Percentiles rank a stretch among this genome's conserved stretches.
These are phyloP conservation scores for Monoplex corrugatus DNA, from an alignment of 2,888 invertebrate species.

Conservation along the genomic window DNA sequence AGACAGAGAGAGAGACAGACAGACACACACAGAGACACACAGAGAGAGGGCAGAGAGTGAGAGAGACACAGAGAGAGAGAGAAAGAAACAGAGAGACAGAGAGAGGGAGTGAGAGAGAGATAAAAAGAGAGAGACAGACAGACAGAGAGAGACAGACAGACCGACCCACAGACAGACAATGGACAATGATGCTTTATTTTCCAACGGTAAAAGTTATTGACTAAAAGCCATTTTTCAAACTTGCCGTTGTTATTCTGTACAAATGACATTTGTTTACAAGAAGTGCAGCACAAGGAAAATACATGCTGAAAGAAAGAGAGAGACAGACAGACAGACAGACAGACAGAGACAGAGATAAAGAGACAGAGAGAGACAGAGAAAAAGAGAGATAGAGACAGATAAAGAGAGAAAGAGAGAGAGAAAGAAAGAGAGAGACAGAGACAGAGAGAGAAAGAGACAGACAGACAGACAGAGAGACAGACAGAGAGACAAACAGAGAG, in stretches of 20 bases:
- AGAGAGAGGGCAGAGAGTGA: too few relatives aligned
- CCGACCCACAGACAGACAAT: too few relatives aligned
- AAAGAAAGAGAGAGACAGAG: neutral
- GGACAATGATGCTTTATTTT: too few relatives aligned
- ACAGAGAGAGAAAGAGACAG: neutral
- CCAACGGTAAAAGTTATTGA: too few relatives aligned
- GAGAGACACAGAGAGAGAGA: neutral
- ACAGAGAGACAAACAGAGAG: too few relatives aligned
- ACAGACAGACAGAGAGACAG: neutral
- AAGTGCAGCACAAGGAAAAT: too few relatives aligned
- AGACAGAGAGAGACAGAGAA: neutral
- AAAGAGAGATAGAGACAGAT: neutral
- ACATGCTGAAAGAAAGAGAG: neutral
- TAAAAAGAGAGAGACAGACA: neutral
- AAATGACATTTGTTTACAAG: too few relatives aligned
- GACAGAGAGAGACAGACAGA: neutral
- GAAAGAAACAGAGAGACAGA: neutral
- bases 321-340: neutral
- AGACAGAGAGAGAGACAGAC: neutral
- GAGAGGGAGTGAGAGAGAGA: neutral
- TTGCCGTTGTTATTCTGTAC: too few relatives aligned
- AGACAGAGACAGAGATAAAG: neutral
- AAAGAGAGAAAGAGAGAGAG: neutral
- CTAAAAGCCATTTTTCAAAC: too few relatives aligned
- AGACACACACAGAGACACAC: neutral